phyloP scores from a whole-genome alignment of 2,797 vertebrate species.

The Helicolenus hilgendorfi region DNA sequence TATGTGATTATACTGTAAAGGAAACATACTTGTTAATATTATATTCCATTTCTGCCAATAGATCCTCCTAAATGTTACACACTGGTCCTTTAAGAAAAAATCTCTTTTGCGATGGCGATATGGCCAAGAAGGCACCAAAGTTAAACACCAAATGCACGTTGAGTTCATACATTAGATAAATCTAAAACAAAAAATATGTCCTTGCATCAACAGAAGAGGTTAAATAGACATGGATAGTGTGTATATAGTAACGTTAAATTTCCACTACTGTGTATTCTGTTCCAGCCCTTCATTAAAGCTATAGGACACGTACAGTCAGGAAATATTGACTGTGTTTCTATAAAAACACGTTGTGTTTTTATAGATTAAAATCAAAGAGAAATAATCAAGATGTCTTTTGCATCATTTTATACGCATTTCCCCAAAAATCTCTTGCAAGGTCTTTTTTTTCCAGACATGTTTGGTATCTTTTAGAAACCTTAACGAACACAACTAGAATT shows the following conservation, averaged over 20 bases:
- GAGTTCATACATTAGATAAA: background rate
- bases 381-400: background rate
- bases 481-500: conserved; percentile 6
- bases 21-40: too few species aligned
- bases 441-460: conserved; percentile 2
- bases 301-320: background rate
- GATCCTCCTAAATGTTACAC: too few species aligned
- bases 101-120: background rate
- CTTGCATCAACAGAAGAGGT: background rate
- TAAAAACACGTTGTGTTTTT: background rate
- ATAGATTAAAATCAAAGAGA: background rate
- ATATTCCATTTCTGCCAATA: too few species aligned
- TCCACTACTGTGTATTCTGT: background rate
- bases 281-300: background rate
- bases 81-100: background rate
- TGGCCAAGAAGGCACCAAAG: background rate
- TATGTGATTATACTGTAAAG: too few species aligned
- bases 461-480: conserved; percentile 13
- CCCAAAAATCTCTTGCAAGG: background rate
- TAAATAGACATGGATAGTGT: background rate
- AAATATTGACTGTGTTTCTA: too few species aligned
- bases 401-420: background rate
- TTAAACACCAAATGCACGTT: background rate
- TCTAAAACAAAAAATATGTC: background rate
- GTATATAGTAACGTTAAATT: background rate